These are phyloP conservation scores for Salvator merianae DNA, from an alignment of 2,113 vertebrate genomes.

Conservation along the genomic window DNA sequence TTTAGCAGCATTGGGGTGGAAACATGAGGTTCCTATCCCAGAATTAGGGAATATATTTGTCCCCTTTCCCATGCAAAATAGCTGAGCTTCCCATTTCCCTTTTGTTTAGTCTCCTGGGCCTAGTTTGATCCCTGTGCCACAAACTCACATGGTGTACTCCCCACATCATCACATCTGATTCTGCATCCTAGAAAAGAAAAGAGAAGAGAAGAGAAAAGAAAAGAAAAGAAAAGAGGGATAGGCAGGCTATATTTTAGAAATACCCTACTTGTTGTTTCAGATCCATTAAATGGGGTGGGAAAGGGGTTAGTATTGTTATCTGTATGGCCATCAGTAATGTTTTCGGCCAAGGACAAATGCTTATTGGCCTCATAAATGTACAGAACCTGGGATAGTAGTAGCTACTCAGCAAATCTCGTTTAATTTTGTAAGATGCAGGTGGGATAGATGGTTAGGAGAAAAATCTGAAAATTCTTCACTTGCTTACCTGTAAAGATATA, in stretches of 20 bases:
- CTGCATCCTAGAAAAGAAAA: not conserved
- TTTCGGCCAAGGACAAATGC: conserved; percentile 48
- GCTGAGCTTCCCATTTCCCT: not conserved
- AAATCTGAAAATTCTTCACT: no score
- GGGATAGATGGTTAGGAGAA: not conserved
- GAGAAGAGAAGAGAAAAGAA: conserved; percentile 2
- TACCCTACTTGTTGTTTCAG: conserved; percentile 31
- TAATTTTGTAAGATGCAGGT: conserved; percentile 25
- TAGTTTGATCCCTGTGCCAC: not conserved
- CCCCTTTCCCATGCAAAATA: not conserved
- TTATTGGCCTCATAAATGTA: not conserved
- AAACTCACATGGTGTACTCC: not conserved
- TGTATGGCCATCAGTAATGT: conserved; percentile 53
- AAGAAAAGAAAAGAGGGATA: not conserved
- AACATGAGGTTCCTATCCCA: no score
- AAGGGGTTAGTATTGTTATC: conserved; percentile 46
- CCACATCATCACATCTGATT: not conserved
- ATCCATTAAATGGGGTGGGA: conserved; percentile 43
- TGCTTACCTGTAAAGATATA: no score
- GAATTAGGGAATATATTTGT: not conserved
- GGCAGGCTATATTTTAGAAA: conserved; percentile 49
- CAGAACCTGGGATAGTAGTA: no score
- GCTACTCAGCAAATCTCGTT: conserved; percentile 24
- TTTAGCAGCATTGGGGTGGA: no score
- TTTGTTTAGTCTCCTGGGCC: not conserved